Evolutionary conservation across 2,888 invertebrate species (phyloP), one percentile per base, ranked within the genome.

Genomic region (Suillia variegata): DNA sequence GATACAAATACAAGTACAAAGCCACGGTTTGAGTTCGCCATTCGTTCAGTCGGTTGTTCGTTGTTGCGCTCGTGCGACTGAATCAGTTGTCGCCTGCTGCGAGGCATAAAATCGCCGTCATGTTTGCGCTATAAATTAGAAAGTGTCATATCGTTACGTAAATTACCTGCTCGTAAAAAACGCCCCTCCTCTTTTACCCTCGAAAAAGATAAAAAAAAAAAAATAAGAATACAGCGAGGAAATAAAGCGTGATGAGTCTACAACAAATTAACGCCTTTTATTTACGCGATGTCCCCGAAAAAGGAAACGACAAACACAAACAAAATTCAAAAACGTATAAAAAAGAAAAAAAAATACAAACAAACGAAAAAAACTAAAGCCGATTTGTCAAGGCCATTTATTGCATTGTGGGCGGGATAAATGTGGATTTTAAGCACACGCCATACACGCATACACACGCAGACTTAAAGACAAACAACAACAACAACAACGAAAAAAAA

Each of bases 91-190:
- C n/a, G n/a, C n/a, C n/a, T n/a, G n/a, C n/a, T n/a, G n/a, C 38
- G n/a, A 13, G 13, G 38, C 38, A n/a, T n/a, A 13, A 38, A 38
- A 38, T 8, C 45, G 45, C 20, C 45, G 17, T 45, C 45, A 45
- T 20, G 20, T 18, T 20, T 45, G 17, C 18, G 6, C 45, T 65
- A 73, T 74, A 76, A 77, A 76, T 77, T 75, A 73, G 67, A 68
- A 74, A 75, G 71, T 76, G 75, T 70, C 77, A 76, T 73, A 72
- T 72, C 68, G 73, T 77, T 69, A 72, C 68, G 67, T 72, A 77
- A 74, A 76, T 76, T 75, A 77, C 76, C 76, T 77, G 69, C 70
- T 66, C 67, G 64, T 70, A 74, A 72, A 72, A 70, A 67, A 55
- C 26, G 26, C 26, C 26, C 5, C 26, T n/a, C n/a, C n/a, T n/a